These are phyloP conservation scores for Octopus bimaculoides DNA, from an alignment of 1,140 invertebrate species.

Conservation along the genomic window DNA sequence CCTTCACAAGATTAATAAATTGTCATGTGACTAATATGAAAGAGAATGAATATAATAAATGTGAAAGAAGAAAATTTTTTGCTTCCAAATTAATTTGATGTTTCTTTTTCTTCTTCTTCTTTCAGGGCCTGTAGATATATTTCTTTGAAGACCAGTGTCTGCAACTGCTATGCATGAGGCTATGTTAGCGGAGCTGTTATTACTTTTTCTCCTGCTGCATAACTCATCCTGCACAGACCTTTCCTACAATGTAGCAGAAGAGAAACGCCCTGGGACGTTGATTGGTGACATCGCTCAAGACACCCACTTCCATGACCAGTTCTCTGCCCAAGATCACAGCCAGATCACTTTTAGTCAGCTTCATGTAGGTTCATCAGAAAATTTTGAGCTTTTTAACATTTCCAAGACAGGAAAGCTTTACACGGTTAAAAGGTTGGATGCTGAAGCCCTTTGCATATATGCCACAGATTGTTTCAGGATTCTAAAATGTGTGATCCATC, in stretches of 20 bases:
- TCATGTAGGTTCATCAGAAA: neutral
- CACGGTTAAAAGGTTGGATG: neutral
- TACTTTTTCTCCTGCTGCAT: no score
- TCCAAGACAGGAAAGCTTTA: slow-evolving; percentile 1
- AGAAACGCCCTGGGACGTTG: neutral
- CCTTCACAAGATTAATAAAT: no score
- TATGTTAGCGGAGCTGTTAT: no score
- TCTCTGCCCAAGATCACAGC: neutral
- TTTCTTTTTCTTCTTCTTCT: no score
- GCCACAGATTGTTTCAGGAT: neutral
- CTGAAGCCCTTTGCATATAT: neutral
- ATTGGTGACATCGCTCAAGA: neutral
- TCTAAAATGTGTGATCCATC: slow-evolving; percentile 70
- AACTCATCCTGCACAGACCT: neutral
- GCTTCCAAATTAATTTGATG: no score
- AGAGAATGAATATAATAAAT: no score
- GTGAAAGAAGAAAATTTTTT: no score
- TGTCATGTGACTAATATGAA: no score
- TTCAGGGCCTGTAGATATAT: no score
- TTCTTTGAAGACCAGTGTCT: no score
- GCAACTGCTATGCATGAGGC: no score
- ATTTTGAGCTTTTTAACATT: neutral
- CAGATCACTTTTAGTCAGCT: slow-evolving; percentile 2
- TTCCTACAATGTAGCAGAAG: slow-evolving; percentile 1
- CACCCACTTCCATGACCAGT: neutral